Evolutionary conservation across 2,113 vertebrate species (phyloP).

Genomic region (Vanacampus margaritifer): DNA sequence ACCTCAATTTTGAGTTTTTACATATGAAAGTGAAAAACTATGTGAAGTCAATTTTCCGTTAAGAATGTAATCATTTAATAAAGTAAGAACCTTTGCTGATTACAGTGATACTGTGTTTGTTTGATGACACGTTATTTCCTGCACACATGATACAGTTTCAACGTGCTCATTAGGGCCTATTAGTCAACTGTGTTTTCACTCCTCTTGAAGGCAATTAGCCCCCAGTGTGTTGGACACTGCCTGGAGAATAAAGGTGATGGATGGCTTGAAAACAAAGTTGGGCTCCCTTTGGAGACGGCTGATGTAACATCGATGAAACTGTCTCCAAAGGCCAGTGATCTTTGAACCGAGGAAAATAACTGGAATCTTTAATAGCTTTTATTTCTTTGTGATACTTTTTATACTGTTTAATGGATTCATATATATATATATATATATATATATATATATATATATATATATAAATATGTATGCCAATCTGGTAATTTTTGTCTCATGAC

Average conservation of each 20-base stretch:
- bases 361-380: background rate
- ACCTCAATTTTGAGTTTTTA: background rate
- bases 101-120: background rate
- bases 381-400: background rate
- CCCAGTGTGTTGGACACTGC: constrained; percentile 36
- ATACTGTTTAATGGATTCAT: too few relatives aligned
- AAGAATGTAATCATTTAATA: too few relatives aligned
- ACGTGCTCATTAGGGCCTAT: constrained; percentile 31
- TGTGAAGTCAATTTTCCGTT: too few relatives aligned
- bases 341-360: background rate
- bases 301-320: constrained; percentile 47
- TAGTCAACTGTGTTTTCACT: constrained; percentile 36
- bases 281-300: constrained; percentile 33
- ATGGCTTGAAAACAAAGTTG: constrained; percentile 23
- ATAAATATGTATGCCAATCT: constrained; percentile 14
- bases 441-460: too few relatives aligned
- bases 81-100: background rate
- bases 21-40: too few relatives aligned
- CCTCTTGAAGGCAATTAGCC: constrained; percentile 52
- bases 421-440: too few relatives aligned
- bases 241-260: constrained; percentile 36
- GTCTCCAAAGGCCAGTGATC: constrained; percentile 11
- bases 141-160: constrained; percentile 9
- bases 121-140: background rate
- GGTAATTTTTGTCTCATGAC: constrained; percentile 47